Percentiles rank a stretch among this genome's conserved stretches.
These are phyloP conservation scores for Iguana delicatissima DNA, from an alignment of 2,797 vertebrate genomes.

Conservation along the genomic window DNA sequence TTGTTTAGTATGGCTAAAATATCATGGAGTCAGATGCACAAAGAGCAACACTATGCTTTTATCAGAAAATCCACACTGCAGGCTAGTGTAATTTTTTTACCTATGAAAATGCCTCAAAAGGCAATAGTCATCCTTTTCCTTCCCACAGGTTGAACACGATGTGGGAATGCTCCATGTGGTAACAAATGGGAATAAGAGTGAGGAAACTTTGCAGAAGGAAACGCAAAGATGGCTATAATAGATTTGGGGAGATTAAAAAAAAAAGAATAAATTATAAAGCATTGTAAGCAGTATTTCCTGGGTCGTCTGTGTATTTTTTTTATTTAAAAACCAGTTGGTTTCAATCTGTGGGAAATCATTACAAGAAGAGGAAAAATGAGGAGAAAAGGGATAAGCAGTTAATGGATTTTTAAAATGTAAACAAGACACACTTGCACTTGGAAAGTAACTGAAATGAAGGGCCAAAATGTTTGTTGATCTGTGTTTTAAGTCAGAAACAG, in stretches of 20 bases:
- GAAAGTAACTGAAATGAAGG: conserved; percentile 23
- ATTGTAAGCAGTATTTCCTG: neutral
- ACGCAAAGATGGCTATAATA: neutral
- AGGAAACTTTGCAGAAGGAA: neutral
- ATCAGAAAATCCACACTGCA: neutral
- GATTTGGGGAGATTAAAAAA: neutral
- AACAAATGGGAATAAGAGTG: neutral
- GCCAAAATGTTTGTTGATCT: conserved; percentile 39
- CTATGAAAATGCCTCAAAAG: neutral
- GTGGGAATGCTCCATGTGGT: neutral
- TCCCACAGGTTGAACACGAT: neutral
- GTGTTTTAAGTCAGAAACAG: conserved; percentile 66
- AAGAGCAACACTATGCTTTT: neutral
- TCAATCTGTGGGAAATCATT: conserved; percentile 22
- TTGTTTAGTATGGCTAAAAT: neutral
- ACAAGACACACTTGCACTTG: neutral
- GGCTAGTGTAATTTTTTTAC: neutral
- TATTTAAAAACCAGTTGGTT: neutral
- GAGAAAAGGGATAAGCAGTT: neutral
- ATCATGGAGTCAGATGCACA: no score
- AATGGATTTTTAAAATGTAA: neutral
- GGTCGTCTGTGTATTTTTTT: neutral
- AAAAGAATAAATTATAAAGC: conserved; percentile 1
- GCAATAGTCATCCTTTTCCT: neutral
- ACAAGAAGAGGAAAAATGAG: conserved; percentile 20